Evolutionary conservation across 2,113 vertebrate species (phyloP), one percentile per base, ranked within the genome.

Genomic region (Passer montanus): DNA sequence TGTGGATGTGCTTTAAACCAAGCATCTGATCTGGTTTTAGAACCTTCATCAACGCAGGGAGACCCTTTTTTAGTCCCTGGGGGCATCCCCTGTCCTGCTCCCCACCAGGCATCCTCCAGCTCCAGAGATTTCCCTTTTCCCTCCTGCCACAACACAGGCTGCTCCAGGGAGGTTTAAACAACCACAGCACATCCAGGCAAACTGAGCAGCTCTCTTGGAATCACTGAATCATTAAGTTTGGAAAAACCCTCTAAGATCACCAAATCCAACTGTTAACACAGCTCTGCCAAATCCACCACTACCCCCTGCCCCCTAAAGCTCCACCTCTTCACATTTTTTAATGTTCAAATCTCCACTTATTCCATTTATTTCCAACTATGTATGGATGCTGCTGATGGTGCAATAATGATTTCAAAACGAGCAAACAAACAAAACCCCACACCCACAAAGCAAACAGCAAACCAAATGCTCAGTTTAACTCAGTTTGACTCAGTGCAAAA

Each of bases 61-160:
- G 16, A 43, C 0, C 13, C 20, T 63, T 13, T 18, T 58, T 62
- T 15, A n/a, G 10, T 23, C 12, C 23, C 4, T 1, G 1, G 35
- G 37, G 28, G 15, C 46, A 50, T 17, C 59, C 22, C 49, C 62
- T 30, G 17, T 33, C 37, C 58, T 50, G 20, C 13, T 43, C 16
- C 30, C 30, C 43, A 35, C 31, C n/a, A 47, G 72, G 23, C 8
- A 67, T 4, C 28, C 19, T 52, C 60, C 69, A 59, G 46, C 41
- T 28, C 35, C 64, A 62, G 30, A n/a, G 37, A 62, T 37, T 39
- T 56, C 66, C 31, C 37, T 58, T 47, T 27, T 76, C 23, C 15
- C 20, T 30, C 7, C 23, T n/a, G 27, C n/a, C 75, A 20, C n/a
- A 23, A 7, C 30, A 11, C 9, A 3, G 8, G 9, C 7, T 84